A percentile compares a stretch with the other conserved stretches of the same genome.
These are phyloP conservation scores for Neolamprologus sp. DNA, from an alignment of 2,113 vertebrate genomes.

Conservation along the genomic window DNA sequence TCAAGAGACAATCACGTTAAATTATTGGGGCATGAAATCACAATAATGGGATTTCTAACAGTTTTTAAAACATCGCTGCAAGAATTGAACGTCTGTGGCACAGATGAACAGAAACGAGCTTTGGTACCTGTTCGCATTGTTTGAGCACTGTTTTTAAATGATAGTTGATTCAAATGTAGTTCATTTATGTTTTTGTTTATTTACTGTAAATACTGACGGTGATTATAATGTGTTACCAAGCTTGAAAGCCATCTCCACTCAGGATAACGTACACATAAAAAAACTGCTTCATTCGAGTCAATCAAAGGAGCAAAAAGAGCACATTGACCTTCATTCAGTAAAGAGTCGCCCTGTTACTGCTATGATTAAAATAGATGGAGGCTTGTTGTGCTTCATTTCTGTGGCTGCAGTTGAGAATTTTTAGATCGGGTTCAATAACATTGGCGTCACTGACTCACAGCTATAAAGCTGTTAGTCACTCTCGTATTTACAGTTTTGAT, in stretches of 20 bases:
- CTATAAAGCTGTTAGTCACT: background rate
- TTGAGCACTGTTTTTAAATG: background rate
- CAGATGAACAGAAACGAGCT: background rate
- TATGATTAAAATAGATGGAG: background rate
- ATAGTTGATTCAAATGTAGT: background rate
- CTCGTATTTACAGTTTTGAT: background rate
- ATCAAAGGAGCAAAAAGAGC: background rate
- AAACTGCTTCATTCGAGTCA: background rate
- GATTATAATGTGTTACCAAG: background rate
- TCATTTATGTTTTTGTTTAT: background rate
- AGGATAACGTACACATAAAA: background rate
- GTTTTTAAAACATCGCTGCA: background rate
- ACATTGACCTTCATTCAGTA: background rate
- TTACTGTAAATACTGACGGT: background rate
- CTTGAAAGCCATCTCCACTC: background rate
- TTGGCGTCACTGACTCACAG: background rate
- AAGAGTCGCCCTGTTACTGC: rapidly evolving
- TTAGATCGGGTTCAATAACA: background rate
- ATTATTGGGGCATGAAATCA: background rate
- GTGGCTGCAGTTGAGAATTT: background rate
- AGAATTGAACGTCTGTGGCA: rapidly evolving
- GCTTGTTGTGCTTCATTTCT: background rate
- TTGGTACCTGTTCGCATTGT: background rate
- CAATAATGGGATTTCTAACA: background rate
- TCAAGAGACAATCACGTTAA: background rate